phyloP scores from a whole-genome alignment of 2,888 invertebrate genomes.

The Heteropelma amictum region DNA sequence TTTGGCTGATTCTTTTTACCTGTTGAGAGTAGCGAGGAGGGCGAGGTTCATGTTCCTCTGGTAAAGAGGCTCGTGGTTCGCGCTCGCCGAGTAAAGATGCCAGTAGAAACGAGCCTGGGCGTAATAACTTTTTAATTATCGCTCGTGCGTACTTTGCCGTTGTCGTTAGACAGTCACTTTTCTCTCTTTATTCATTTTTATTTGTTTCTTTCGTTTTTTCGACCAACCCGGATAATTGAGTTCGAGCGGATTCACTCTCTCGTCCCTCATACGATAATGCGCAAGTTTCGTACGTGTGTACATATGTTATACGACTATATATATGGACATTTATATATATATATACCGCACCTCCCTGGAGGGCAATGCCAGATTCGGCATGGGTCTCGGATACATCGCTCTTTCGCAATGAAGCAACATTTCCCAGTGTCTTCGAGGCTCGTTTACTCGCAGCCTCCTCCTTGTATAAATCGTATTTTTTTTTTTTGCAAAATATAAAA shows the following conservation, averaged over 20 bases:
- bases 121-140: slow-evolving; percentile 62
- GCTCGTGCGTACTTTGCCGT: slow-evolving; percentile 30
- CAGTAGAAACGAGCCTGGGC: slow-evolving; percentile 66
- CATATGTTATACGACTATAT: background rate
- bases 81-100: slow-evolving; percentile 62
- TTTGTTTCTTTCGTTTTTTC: slow-evolving; percentile 2
- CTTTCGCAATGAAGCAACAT: slow-evolving; percentile 63
- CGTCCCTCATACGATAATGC: slow-evolving; percentile 37
- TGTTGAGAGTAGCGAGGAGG: slow-evolving; percentile 57
- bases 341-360: slow-evolving; percentile 61
- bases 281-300: slow-evolving; percentile 27
- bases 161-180: background rate
- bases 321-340: slow-evolving; percentile 17
- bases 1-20: slow-evolving; percentile 56
- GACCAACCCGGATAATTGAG: slow-evolving; percentile 58
- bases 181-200: background rate
- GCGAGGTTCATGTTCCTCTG: slow-evolving; percentile 60
- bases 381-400: slow-evolving; percentile 59
- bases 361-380: slow-evolving; percentile 62
- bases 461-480: background rate
- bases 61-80: slow-evolving; percentile 58
- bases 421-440: slow-evolving; percentile 59
- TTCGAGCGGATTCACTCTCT: slow-evolving; percentile 59
- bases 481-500: background rate
- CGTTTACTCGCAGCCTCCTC: slow-evolving; percentile 51